Conservation (phyloP, 2,113 vertebrate genomes). For the Anseranas semipalmata region DNA sequence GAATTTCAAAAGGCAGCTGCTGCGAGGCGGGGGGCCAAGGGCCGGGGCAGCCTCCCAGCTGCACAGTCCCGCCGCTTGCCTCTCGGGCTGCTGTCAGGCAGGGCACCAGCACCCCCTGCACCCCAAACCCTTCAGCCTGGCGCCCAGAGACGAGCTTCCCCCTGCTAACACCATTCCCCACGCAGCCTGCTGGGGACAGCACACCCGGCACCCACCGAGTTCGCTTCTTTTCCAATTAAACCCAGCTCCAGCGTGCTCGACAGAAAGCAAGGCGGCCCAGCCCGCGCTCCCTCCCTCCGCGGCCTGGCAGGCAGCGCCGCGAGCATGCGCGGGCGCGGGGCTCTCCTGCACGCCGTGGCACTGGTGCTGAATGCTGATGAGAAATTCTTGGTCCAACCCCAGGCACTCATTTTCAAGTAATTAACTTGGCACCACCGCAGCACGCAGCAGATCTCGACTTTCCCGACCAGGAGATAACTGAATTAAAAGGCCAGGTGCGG, state of each 20-base stretch:
- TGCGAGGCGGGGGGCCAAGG: background rate
- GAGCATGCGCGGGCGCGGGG: background rate
- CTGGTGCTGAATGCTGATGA: constrained; percentile 68
- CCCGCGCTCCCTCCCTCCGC: background rate
- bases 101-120: background rate
- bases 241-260: background rate
- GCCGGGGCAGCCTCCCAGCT: background rate
- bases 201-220: rapidly evolving
- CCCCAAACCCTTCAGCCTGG: background rate
- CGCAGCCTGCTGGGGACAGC: rapidly evolving
- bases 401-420: constrained; percentile 72
- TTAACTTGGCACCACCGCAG: constrained; percentile 68
- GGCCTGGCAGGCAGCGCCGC: background rate
- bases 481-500: constrained; percentile 69
- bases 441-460: constrained; percentile 43
- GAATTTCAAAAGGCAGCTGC: background rate
- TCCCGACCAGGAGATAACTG: constrained; percentile 56
- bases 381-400: constrained; percentile 67
- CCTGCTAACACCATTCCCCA: background rate
- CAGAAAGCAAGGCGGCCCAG: background rate
- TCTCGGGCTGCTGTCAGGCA: background rate
- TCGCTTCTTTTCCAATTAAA: background rate
- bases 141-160: rapidly evolving
- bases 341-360: background rate
- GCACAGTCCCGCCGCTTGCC: background rate